Conservation (phyloP, 2,797 vertebrate species). For the Lagorchestes hirsutus region DNA sequence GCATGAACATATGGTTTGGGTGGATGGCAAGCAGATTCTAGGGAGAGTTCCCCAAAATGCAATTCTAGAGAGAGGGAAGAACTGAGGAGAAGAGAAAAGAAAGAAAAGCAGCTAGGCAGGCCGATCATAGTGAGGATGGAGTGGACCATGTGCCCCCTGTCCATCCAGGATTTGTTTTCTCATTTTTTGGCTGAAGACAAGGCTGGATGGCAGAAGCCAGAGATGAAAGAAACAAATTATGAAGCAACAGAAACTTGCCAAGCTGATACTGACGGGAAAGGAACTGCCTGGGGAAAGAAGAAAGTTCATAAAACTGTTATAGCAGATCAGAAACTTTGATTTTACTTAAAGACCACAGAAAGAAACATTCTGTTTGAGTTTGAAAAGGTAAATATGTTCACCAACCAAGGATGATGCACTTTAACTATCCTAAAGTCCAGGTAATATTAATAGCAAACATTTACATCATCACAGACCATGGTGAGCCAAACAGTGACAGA, state of each 20-base stretch:
- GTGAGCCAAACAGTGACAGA: background rate
- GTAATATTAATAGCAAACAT: background rate
- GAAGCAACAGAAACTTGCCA: background rate
- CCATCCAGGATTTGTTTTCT: background rate
- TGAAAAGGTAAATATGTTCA: background rate
- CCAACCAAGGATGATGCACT: background rate
- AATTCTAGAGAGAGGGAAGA: background rate
- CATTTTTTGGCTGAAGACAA: background rate
- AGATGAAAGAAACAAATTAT: background rate
- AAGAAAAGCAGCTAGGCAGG: background rate
- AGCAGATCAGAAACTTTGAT: background rate
- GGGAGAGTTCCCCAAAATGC: background rate
- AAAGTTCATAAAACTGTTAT: background rate
- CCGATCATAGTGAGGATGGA: background rate
- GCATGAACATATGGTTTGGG: background rate
- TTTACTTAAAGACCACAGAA: background rate
- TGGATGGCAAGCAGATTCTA: background rate
- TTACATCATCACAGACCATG: background rate
- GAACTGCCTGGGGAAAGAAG: background rate
- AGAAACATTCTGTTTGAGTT: background rate
- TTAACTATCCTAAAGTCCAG: background rate
- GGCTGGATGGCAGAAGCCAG: background rate
- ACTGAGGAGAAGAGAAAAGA: background rate
- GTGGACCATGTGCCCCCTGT: background rate
- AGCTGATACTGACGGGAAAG: background rate